Evolutionary conservation across 2,113 vertebrate species (phyloP), one percentile per base, ranked within the genome.

Genomic region (Ornithorhynchus anatinus): DNA sequence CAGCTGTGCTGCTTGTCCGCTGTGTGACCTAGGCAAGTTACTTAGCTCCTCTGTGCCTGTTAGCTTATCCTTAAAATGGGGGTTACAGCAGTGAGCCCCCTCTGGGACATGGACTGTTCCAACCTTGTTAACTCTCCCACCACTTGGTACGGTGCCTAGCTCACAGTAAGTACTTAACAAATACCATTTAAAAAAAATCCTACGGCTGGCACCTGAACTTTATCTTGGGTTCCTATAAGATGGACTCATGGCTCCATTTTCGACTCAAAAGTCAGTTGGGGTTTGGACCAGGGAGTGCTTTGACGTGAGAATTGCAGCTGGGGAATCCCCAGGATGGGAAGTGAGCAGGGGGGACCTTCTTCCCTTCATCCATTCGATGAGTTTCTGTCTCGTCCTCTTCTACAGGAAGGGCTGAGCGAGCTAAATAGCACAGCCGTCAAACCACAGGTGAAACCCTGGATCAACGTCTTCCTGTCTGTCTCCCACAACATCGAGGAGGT

Each of bases 401-500:
- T 36, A 11, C 88, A 99, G 97, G 98, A 99, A 84, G 97, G 98
- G 37, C 92, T 99, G 59, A 92, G 77, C 0, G 98, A 99, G 83
- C 87, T 99, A 61, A 98, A 95, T 86, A 96, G 90, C 80, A 96
- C 97, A 7, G 96, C 97, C 63, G 90, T 99, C 79, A 99, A 96
- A 71, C 97, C 97, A 0, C 97, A 99, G 80, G 94, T 99, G 80
- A 99, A 99, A 88, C 97, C 97, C 0, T 99, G 97, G 97, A 98
- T 99, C 90, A 98, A 95, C 90, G 90, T 94, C 40, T 99, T 99
- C 86, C 92, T 99, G 63, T 97, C 97, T 0, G 93, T 99, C 84
- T 97, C 97, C 22, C 98, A 99, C 89, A 99, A 98, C 86, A 98
- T 99, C 0, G 97, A 99, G 82, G 98, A 99, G 96, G 98, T 98